Conservation (phyloP, 2,113 vertebrate genomes). For the Muntiacus reevesi region DNA sequence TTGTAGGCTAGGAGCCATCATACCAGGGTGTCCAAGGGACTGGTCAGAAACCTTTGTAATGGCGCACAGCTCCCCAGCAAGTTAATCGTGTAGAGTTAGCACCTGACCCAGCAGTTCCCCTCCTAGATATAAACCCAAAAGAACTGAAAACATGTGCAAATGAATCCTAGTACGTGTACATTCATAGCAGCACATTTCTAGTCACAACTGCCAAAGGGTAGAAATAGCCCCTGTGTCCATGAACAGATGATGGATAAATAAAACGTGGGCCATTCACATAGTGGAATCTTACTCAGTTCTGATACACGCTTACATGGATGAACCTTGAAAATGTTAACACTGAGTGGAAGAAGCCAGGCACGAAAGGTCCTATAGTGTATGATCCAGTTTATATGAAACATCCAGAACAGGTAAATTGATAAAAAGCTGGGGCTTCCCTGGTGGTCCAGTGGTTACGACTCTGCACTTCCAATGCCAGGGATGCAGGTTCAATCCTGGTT, state of each 20-base stretch:
- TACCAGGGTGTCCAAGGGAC: background rate
- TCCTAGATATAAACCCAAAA: background rate
- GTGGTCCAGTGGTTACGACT: background rate
- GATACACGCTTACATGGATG: fast-evolving
- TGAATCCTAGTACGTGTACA: fast-evolving
- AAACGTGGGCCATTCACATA: fast-evolving
- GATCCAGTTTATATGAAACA: background rate
- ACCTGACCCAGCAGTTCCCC: background rate
- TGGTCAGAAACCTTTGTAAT: background rate
- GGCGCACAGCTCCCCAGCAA: background rate
- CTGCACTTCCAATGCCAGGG: background rate
- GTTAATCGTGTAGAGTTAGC: background rate
- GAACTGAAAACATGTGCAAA: background rate
- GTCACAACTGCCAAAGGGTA: background rate
- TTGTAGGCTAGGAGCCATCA: background rate
- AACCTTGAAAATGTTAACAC: background rate
- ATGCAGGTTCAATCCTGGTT: background rate
- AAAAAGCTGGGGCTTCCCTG: background rate
- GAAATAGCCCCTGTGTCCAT: background rate
- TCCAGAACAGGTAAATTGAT: background rate
- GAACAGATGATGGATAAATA: background rate
- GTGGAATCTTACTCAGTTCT: background rate
- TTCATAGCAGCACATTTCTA: background rate
- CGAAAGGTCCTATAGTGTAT: background rate
- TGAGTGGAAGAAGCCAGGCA: background rate